Evolutionary conservation across 2,888 invertebrate genomes (phyloP), one percentile per base, ranked within the genome.

Genomic region (Lutraria lutraria): DNA sequence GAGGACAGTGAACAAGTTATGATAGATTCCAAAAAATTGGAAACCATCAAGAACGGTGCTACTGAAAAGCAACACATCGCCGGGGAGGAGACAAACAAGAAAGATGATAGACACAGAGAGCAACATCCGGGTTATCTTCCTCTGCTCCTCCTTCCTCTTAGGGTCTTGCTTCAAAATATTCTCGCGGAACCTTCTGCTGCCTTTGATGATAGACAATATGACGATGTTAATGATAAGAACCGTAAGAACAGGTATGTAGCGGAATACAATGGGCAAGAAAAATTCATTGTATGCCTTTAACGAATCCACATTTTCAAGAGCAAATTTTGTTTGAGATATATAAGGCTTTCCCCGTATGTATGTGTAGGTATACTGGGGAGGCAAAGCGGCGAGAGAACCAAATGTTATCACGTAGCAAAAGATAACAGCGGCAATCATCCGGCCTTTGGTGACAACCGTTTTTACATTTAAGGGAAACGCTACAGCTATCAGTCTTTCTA

Each of bases 401-500:
- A 93, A 90, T 0, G 87, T 87, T 15, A 91, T 43, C 12, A 93
- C 83, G 82, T 89, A 93, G 34, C 90, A 90, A 19, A 85, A 34
- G 16, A 89, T 29, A n/a, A 92, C 89, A 15, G 90, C 88, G 0
- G 87, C 81, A 16, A 88, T 52, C 91, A 93, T 92, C 31, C 92
- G 85, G 21, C 34, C 25, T 29, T 86, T 91, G 15, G 92, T 93
- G 4, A 91, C 89, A 54, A 91, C 72, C 10, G 81, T 19, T 54
- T 89, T 90, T 43, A 91, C 91, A 63, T 93, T 90, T 56, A 93
- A 80, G 0, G 93, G 93, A 81, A 93, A 90, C 1, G 90, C 87
- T 6, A 93, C 93, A 25, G 93, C 93, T 15, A 93, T 89, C 19
- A 93, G 80, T 21, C 93, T 86, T 29, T 93, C 92, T 1, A 90